Percentiles rank a stretch among this genome's conserved stretches.
phyloP scores from a whole-genome alignment of 2,888 invertebrate species.

The Andricus curvator region DNA sequence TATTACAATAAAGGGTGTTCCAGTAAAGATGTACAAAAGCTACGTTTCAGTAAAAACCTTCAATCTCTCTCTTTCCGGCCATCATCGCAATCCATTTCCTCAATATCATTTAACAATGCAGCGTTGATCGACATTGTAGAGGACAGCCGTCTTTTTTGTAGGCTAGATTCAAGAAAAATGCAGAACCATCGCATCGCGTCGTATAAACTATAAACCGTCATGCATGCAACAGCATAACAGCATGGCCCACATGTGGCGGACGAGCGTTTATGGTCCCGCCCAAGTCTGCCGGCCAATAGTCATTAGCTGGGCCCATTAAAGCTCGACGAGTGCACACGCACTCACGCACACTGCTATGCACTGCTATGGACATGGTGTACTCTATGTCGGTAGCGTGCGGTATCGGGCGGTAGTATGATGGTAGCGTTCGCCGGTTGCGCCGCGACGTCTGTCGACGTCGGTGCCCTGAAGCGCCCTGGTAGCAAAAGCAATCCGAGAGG shows the following conservation, averaged over 20 bases:
- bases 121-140: neutral
- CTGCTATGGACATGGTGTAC: conserved; percentile 45
- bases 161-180: neutral
- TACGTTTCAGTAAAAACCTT: neutral
- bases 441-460: conserved; percentile 40
- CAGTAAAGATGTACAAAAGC: neutral
- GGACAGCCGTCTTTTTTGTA: neutral
- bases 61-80: neutral
- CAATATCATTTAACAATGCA: neutral
- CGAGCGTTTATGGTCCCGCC: conserved; percentile 76
- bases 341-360: conserved; percentile 59
- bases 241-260: conserved; percentile 50
- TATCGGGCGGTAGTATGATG: conserved; percentile 42
- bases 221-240: conserved; percentile 54
- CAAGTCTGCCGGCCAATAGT: conserved; percentile 78
- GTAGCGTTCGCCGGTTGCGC: conserved; percentile 43
- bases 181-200: neutral
- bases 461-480: conserved; percentile 42
- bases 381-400: conserved; percentile 45
- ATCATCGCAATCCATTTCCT: neutral
- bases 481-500: conserved; percentile 44
- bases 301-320: conserved; percentile 78
- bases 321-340: conserved; percentile 71
- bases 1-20: neutral
- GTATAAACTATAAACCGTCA: neutral